Base-by-base conservation (phyloP, 1,140 invertebrate genomes). In the Ceratosolen fusciceps region DNA sequence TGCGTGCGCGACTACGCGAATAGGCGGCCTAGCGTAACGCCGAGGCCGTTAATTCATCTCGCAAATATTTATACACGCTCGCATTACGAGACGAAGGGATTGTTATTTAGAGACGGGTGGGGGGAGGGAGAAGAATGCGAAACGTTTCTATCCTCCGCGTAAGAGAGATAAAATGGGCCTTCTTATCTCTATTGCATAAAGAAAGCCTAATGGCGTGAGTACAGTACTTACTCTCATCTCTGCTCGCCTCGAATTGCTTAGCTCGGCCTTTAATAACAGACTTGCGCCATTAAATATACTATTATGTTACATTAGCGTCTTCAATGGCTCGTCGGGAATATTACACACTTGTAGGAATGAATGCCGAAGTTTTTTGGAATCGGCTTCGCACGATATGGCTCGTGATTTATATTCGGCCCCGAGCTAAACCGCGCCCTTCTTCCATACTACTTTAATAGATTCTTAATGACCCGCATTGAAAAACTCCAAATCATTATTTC, bases 191-290 rank as follows among this genome's bases (percentile, higher is more conserved):
- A 47, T 62, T 74, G 56, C 49, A 62, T 58, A 58, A 58, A 74
- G 73, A 62, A 62, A 74, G 56, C n/a, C 62, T 74, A 74, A 39
- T 39, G 37, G 73, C 73, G 56, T 74, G 73, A 60, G 73, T 29
- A 74, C 37, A n/a, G 26, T 31, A 43, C 47, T 74, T 74, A 16
- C 31, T 47, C 56, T 60, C 9, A 39, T 39, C 62, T 74, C 14
- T 47, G 49, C 56, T 60, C 9, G 58, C 56, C 62, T 47, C 8
- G 0, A 65, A 39, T 39, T 74, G 65, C 47, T 62, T 52, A 68
- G n/a, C 54, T 54, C 67, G 19, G 31, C 54, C 74, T 65, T 58
- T 80, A 43, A 74, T 74, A 70, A 74, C 49, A 49, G 56, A 43
- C 43, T n/a, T 49, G 75, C 52, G 76, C 62, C 43, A 52, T 78